A percentile compares a stretch with the other conserved stretches of the same genome.
phyloP scores from a whole-genome alignment of 2,113 vertebrate genomes.

The Osmerus mordax region DNA sequence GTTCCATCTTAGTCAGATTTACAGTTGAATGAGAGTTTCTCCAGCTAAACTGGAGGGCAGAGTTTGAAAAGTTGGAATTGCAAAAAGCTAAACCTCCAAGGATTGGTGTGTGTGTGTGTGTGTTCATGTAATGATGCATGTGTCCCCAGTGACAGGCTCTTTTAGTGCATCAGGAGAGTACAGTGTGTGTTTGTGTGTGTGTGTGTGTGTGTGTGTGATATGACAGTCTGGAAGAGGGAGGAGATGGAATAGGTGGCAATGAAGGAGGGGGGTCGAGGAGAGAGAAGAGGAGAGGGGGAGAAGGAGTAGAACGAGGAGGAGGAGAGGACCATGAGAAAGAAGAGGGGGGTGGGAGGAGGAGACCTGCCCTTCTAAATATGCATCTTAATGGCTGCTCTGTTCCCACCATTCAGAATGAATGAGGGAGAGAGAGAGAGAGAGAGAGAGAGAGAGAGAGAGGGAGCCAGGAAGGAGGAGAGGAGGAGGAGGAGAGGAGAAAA shows the following conservation, averaged over 20 bases:
- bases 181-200: conserved; percentile 28
- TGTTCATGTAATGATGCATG: conserved; percentile 42
- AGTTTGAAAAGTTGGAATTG: too few relatives aligned
- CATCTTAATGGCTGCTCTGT: conserved; percentile 58
- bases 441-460: conserved; percentile 22
- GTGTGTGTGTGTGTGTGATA: conserved; percentile 8
- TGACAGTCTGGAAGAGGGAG: conserved; percentile 20
- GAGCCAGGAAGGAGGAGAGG: neutral
- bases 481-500: conserved; percentile 8
- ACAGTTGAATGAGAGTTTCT: too few relatives aligned
- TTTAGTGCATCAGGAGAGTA: conserved; percentile 43
- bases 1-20: too few relatives aligned
- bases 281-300: too few relatives aligned
- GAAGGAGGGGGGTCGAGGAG: too few relatives aligned
- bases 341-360: neutral
- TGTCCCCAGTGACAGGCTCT: conserved; percentile 54
- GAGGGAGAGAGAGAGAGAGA: too few relatives aligned
- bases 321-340: neutral
- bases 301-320: neutral
- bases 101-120: conserved; percentile 20
- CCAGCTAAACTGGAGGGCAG: too few relatives aligned
- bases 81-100: too few relatives aligned
- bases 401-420: too few relatives aligned
- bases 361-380: conserved; percentile 56
- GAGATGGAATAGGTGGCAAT: neutral